Conservation (phyloP, 2,113 vertebrate species). For the Syngnathoides biaculeatus region DNA sequence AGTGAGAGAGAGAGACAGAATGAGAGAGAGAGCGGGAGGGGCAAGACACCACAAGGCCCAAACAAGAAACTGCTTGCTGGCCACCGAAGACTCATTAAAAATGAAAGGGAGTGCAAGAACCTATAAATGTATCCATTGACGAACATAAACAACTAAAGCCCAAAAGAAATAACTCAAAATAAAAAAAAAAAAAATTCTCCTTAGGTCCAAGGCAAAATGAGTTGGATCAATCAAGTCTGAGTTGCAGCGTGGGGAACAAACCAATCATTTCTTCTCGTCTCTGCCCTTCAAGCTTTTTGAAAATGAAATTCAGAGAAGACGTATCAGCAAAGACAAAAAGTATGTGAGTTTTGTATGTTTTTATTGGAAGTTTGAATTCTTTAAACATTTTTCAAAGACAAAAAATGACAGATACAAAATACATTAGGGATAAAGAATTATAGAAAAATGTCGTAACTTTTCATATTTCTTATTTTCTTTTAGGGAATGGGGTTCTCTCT, state of each 20-base stretch:
- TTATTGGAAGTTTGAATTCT: not conserved
- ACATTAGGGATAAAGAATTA: not conserved
- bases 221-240: conserved; percentile 32
- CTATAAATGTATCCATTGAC: conserved; percentile 40
- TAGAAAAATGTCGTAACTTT: not conserved
- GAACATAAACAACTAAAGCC: conserved; percentile 12
- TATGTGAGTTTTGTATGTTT: conserved; percentile 8
- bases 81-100: conserved; percentile 57
- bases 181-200: conserved; percentile 29
- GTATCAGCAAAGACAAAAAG: conserved; percentile 28
- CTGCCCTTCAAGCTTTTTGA: conserved; percentile 19
- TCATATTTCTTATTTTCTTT: not conserved
- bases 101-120: conserved; percentile 24
- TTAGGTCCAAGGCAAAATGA: conserved; percentile 31
- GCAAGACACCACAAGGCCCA: conserved; percentile 18
- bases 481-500: not conserved
- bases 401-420: not conserved
- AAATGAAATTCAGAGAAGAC: conserved; percentile 38
- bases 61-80: conserved; percentile 17
- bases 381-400: not conserved
- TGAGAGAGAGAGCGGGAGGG: conserved; percentile 15
- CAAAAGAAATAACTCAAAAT: not conserved
- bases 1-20: conserved; percentile 17
- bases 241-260: conserved; percentile 32
- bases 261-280: conserved; percentile 18